These are phyloP conservation scores for Delphinus delphis DNA, from an alignment of 2,113 vertebrate species.

Conservation along the genomic window DNA sequence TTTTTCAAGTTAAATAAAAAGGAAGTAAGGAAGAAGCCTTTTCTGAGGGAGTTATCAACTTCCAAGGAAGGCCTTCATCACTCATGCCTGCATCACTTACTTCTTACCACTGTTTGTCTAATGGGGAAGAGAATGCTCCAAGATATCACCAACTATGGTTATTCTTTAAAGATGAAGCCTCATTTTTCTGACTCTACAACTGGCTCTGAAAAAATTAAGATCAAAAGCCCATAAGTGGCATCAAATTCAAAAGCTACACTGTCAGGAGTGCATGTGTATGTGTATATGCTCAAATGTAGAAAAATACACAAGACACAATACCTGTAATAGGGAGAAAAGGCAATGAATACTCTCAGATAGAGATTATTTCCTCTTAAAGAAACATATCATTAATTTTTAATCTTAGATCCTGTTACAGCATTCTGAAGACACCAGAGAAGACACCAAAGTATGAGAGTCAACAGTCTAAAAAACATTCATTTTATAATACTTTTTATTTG, in stretches of 20 bases:
- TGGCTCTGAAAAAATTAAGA: background rate
- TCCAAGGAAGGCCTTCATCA: background rate
- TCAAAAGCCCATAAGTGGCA: background rate
- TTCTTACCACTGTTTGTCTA: background rate
- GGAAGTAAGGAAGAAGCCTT: background rate
- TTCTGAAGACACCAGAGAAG: conserved; percentile 3
- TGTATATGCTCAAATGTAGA: background rate
- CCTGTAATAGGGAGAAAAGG: background rate
- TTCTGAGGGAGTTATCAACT: background rate
- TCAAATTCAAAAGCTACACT: background rate
- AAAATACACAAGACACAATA: background rate
- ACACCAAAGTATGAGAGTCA: conserved; percentile 36
- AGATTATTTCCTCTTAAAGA: conserved; percentile 63
- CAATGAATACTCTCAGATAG: conserved; percentile 38
- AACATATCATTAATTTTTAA: conserved; percentile 59
- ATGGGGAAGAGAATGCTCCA: background rate
- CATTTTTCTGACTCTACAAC: background rate
- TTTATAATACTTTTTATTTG: conserved; percentile 93
- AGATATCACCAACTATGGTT: background rate
- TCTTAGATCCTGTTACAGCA: conserved; percentile 52
- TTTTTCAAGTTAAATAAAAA: conserved; percentile 31
- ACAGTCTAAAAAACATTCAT: conserved; percentile 59
- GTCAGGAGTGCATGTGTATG: background rate
- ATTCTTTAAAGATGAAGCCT: conserved; percentile 1
- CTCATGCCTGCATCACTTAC: background rate